phyloP scores from a whole-genome alignment of 2,113 vertebrate genomes.

The Myotis brandtii region DNA sequence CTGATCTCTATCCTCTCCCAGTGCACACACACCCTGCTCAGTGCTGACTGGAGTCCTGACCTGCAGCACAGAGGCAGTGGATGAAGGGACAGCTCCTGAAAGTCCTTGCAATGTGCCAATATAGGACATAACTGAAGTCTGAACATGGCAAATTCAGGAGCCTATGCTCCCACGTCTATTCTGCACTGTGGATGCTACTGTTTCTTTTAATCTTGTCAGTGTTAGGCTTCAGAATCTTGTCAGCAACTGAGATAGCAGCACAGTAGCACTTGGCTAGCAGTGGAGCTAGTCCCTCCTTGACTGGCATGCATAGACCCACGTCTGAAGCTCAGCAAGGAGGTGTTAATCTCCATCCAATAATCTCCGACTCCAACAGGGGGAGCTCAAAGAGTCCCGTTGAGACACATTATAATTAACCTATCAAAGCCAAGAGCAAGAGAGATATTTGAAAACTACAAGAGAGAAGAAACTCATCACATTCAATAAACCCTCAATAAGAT shows the following conservation, averaged over 20 bases:
- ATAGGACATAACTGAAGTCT: neutral
- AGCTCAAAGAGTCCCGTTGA: neutral
- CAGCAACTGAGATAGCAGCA: neutral
- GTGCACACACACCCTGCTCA: fast-evolving
- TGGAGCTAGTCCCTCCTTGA: no score
- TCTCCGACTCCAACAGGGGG: neutral
- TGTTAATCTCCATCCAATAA: neutral
- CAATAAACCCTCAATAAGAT: neutral
- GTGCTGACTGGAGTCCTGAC: no score
- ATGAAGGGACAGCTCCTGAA: neutral
- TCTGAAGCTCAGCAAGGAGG: neutral
- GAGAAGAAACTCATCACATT: neutral
- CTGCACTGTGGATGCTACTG: neutral
- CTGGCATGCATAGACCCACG: fast-evolving
- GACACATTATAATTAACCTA: neutral
- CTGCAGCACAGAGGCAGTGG: neutral
- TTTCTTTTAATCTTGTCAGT: neutral
- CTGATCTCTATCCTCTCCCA: neutral
- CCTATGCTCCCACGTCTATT: neutral
- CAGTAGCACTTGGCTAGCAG: no score
- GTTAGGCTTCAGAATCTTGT: neutral
- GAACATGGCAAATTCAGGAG: neutral
- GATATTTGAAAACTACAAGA: neutral
- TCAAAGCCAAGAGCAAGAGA: neutral
- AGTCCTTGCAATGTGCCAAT: neutral